These are phyloP conservation scores for Chelonus insularis DNA, from an alignment of 1,140 invertebrate genomes.

Conservation along the genomic window DNA sequence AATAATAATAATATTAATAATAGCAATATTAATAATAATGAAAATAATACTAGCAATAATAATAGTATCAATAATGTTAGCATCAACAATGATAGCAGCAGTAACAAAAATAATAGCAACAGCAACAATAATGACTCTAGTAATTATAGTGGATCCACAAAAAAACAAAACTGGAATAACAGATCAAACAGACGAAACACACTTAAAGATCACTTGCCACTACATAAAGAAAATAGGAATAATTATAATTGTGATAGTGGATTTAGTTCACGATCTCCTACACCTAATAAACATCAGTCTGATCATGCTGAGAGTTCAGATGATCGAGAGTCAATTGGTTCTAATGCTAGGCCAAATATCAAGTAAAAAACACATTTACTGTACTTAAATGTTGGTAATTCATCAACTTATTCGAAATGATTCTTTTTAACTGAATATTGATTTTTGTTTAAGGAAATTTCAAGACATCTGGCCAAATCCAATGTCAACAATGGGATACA, in stretches of 20 bases:
- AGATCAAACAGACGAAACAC: slow-evolving; percentile 24
- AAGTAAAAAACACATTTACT: too few species aligned
- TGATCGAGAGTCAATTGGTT: slow-evolving; percentile 52
- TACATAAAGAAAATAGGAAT: slow-evolving; percentile 32
- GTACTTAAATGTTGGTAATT: too few species aligned
- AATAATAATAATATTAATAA: slow-evolving; percentile 20
- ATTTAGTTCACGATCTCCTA: slow-evolving; percentile 53
- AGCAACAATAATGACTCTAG: slow-evolving; percentile 33
- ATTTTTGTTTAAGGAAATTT: too few species aligned
- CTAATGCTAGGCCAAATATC: slow-evolving; percentile 42
- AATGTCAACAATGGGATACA: slow-evolving; percentile 31
- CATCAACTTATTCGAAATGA: too few species aligned
- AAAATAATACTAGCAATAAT: background rate
- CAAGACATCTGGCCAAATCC: slow-evolving; percentile 35
- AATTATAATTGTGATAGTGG: slow-evolving; percentile 52
- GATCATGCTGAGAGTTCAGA: slow-evolving; percentile 53
- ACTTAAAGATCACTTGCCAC: slow-evolving; percentile 11
- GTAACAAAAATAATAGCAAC: background rate
- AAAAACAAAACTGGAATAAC: slow-evolving; percentile 51
- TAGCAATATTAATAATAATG: background rate
- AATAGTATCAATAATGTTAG: background rate
- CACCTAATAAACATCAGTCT: slow-evolving; percentile 48
- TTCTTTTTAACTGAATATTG: too few species aligned
- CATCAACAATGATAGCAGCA: background rate
- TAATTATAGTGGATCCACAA: too few species aligned